Conservation (phyloP, 2,888 invertebrate genomes). For the Deladenus siricidicola region DNA sequence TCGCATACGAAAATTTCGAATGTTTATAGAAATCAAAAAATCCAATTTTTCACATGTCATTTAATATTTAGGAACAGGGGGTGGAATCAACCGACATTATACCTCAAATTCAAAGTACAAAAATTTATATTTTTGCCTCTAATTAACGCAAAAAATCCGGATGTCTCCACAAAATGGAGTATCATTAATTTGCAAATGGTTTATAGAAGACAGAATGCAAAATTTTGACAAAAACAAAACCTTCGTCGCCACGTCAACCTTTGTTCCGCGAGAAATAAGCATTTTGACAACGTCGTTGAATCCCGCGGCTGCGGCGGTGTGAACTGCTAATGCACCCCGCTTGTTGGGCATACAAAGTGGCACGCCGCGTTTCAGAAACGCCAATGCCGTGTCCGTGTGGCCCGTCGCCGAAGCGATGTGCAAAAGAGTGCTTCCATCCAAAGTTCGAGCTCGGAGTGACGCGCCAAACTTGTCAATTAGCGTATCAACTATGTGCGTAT, state of each 20-base stretch:
- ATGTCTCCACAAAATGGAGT: no score
- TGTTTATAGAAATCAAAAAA: no score
- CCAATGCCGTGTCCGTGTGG: constrained; percentile 94
- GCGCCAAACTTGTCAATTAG: constrained; percentile 95
- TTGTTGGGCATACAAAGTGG: constrained; percentile 99
- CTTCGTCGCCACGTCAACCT: constrained; percentile 87
- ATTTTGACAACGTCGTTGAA: constrained; percentile 95
- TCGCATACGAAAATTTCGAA: neutral
- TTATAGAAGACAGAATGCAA: no score
- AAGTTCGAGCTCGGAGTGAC: constrained; percentile 58
- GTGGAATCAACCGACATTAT: no score
- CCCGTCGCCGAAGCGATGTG: constrained; percentile 95
- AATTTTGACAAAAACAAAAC: no score
- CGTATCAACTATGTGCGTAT: constrained; percentile 86
- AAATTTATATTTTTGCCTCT: constrained; percentile 22
- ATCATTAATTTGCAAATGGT: no score
- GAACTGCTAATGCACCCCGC: constrained; percentile 91
- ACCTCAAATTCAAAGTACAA: no score
- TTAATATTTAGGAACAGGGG: no score
- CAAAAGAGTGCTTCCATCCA: constrained; percentile 92
- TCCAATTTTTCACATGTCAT: no score
- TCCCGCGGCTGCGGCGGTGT: constrained; percentile 91
- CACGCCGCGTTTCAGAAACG: constrained; percentile 95
- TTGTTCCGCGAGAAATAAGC: constrained; percentile 78
- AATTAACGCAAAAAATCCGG: neutral